A percentile compares a stretch with the other conserved stretches of the same genome.
Conservation (phyloP, 2,797 vertebrate species). For the Odontamblyopus rebecca region DNA sequence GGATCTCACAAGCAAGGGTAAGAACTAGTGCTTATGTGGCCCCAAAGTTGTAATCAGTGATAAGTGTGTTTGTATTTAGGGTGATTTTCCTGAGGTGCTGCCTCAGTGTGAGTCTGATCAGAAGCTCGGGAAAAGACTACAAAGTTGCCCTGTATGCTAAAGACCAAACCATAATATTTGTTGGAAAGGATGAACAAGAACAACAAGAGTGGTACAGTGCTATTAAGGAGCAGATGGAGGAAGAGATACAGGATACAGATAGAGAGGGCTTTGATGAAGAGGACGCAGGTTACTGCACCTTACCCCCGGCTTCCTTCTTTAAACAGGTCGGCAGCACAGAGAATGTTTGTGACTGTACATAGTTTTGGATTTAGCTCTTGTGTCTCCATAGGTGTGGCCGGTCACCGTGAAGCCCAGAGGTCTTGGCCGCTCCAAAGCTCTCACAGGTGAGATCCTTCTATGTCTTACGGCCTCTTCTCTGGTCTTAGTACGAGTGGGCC, state of each 20-base stretch:
- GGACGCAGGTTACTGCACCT: slow-evolving; percentile 68
- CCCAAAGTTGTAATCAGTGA: neutral
- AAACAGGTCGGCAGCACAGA: slow-evolving; percentile 58
- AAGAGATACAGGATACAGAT: slow-evolving; percentile 53
- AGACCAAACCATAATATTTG: slow-evolving; percentile 57
- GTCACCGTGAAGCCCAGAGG: slow-evolving; percentile 57
- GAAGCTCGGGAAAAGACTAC: slow-evolving; percentile 55
- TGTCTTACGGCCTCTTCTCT: slow-evolving; percentile 64
- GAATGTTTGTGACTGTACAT: neutral
- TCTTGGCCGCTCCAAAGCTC: slow-evolving; percentile 53
- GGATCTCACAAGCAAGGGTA: slow-evolving; percentile 58
- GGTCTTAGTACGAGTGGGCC: slow-evolving; percentile 48
- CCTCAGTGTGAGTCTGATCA: slow-evolving; percentile 53
- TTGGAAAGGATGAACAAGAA: slow-evolving; percentile 49
- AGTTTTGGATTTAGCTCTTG: neutral
- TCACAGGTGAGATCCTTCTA: slow-evolving; percentile 59
- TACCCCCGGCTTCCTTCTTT: slow-evolving; percentile 55
- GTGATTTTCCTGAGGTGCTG: slow-evolving; percentile 66
- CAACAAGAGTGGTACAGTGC: slow-evolving; percentile 64
- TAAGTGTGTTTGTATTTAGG: slow-evolving; percentile 20
- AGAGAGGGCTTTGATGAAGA: slow-evolving; percentile 53
- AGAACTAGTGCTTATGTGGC: neutral
- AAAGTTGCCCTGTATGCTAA: slow-evolving; percentile 57
- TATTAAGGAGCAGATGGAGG: slow-evolving; percentile 61
- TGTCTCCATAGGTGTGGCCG: slow-evolving; percentile 58